A percentile compares a stretch with the other conserved stretches of the same genome.
These are phyloP conservation scores for Drosophila yooni DNA, from an alignment of 2,888 invertebrate genomes.

Conservation along the genomic window DNA sequence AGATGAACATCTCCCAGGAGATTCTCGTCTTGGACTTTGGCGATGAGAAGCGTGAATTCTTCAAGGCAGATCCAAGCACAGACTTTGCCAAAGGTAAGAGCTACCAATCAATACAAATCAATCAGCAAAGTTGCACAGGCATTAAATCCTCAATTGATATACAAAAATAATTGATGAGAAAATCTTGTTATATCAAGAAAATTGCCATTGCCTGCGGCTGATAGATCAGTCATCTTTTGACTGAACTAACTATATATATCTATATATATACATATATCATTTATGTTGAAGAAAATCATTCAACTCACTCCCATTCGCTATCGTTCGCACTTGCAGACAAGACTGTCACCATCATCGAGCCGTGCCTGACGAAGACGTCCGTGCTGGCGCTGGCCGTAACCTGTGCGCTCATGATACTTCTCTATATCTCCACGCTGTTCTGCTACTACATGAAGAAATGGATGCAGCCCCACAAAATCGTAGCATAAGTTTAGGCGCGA, in stretches of 20 bases:
- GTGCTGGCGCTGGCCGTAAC: constrained; percentile 96
- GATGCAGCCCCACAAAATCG: constrained; percentile 93
- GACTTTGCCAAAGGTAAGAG: constrained; percentile 90
- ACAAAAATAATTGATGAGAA: neutral
- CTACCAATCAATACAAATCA: neutral
- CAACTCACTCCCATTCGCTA: neutral
- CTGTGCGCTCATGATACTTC: constrained; percentile 93
- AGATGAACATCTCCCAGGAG: constrained; percentile 97
- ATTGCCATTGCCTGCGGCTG: neutral
- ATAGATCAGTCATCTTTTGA: neutral
- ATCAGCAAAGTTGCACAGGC: neutral
- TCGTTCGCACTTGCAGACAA: constrained; percentile 88
- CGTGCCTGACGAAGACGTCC: constrained; percentile 96
- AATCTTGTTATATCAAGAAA: neutral
- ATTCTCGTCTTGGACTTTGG: constrained; percentile 96
- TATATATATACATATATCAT: neutral
- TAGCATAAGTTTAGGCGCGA: constrained; percentile 86
- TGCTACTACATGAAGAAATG: constrained; percentile 97
- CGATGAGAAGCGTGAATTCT: constrained; percentile 93
- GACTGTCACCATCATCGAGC: constrained; percentile 95
- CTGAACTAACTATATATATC: neutral
- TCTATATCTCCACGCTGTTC: constrained; percentile 96
- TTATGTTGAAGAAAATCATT: neutral
- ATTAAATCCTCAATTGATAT: neutral
- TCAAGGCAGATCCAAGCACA: constrained; percentile 91